phyloP scores from a whole-genome alignment of 2,888 invertebrate genomes.

The Cremastobaeus sp. region DNA sequence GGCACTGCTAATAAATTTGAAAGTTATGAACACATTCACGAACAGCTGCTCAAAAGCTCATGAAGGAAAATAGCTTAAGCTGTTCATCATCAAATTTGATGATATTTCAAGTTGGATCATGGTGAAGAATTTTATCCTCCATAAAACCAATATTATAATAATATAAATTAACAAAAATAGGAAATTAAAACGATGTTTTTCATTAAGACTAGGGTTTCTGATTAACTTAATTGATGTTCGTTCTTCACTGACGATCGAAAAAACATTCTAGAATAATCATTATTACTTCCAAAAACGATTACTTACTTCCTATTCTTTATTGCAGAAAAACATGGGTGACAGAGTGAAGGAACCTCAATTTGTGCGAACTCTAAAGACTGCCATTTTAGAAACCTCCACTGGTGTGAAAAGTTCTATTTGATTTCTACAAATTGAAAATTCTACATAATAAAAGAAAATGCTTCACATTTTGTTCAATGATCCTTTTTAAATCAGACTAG shows the following conservation, averaged over 20 bases:
- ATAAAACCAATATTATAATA: conserved; percentile 20
- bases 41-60: conserved; percentile 80
- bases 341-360: conserved; percentile 83
- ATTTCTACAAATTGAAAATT: conserved; percentile 5
- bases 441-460: too few species aligned
- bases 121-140: conserved; percentile 77
- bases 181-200: neutral
- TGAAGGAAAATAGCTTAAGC: conserved; percentile 79
- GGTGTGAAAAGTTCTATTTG: conserved; percentile 75
- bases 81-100: too few species aligned
- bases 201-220: neutral
- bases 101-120: conserved; percentile 82
- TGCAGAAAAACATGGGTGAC: conserved; percentile 84
- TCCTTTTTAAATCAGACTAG: conserved; percentile 35
- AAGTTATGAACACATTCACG: conserved; percentile 79
- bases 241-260: neutral
- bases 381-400: conserved; percentile 85
- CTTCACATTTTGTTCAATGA: too few species aligned
- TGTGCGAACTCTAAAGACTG: conserved; percentile 86
- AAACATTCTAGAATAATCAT: neutral
- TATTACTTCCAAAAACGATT: neutral
- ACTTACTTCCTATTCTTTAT: conserved; percentile 34
- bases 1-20: conserved; percentile 22
- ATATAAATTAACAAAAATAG: neutral
- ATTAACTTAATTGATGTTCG: neutral